Base-by-base conservation (phyloP, 2,113 vertebrate genomes). In the Nansenia antarctica region DNA sequence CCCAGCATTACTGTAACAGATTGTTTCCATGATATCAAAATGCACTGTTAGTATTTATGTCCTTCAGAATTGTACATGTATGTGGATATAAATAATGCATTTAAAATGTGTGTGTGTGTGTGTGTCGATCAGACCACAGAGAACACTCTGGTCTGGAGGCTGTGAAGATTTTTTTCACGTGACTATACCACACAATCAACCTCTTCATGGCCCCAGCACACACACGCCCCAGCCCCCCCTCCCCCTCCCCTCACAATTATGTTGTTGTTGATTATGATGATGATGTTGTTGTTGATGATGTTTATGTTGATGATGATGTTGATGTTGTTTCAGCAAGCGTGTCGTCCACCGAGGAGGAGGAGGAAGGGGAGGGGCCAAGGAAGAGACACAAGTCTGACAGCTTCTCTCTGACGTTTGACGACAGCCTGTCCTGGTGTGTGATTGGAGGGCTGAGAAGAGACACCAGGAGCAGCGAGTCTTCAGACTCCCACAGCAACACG, bases 371-470 rank as follows among this genome's bases (percentile, higher is more conserved):
- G 35, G 94, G 94, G 45, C 89, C 86, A 0, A 92, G 93, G 83
- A 99, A 97, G 83, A 94, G 96, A 69, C 95, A 94, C 72, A 92
- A 93, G 70, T 98, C 96, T 0, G 97, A 98, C 90, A 98, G 93
- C 86, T 95, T 95, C 91, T 98, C 96, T 0, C 83, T 99, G 72
- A 96, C 96, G 0, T 98, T 98, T 52, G 96, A 99, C 60, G 93
- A 95, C 67, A 96, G 94, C 68, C 87, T 98, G 70, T 97, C 96
- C 0, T 93, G 96, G 89, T 98, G 95, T 79, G 94, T 98, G 70
- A 94, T 98, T 77, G 94, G 94, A 35, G 96, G 95, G 30, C 86
- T 98, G 55, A 90, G 87, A 53, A 86, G 87, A 72, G 95, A 98
- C 79, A 87, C 89, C 80, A 90, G 85, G 79, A 93, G 92, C 92